These are phyloP conservation scores for Lycaena phlaeas DNA, from an alignment of 2,888 invertebrate genomes.

Conservation along the genomic window DNA sequence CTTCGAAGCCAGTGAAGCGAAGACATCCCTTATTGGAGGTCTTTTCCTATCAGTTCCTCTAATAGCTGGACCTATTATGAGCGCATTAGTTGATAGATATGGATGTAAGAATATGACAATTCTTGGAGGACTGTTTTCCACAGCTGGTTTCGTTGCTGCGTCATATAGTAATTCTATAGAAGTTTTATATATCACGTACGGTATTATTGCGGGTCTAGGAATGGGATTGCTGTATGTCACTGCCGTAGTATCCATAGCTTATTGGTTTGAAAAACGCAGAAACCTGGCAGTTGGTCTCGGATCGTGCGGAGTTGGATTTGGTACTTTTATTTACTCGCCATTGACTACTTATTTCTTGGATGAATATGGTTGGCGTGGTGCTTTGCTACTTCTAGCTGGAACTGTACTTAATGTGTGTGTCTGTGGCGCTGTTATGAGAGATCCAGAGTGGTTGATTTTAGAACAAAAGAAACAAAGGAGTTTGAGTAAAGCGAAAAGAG, in stretches of 20 bases:
- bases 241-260: conserved; percentile 92
- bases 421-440: conserved; percentile 89
- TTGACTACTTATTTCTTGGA: conserved; percentile 83
- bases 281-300: conserved; percentile 90
- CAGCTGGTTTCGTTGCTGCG: conserved; percentile 84
- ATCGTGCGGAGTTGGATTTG: conserved; percentile 91
- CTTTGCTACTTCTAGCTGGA: conserved; percentile 83
- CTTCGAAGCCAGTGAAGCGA: conserved; percentile 84
- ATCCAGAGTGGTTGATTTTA: conserved; percentile 85
- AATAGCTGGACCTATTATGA: conserved; percentile 87
- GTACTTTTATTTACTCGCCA: conserved; percentile 91
- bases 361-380: conserved; percentile 86
- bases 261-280: conserved; percentile 92
- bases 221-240: conserved; percentile 90
- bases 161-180: conserved; percentile 81
- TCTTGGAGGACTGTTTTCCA: conserved; percentile 79
- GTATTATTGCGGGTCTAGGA: conserved; percentile 87
- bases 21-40: conserved; percentile 91
- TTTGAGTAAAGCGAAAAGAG: conserved; percentile 65
- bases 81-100: conserved; percentile 87
- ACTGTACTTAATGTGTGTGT: conserved; percentile 90
- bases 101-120: conserved; percentile 86
- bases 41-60: conserved; percentile 92
- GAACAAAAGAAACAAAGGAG: conserved; percentile 75
- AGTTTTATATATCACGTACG: conserved; percentile 86